Percentiles rank a stretch among this genome's conserved stretches.
Conservation (phyloP, 2,113 vertebrate species). For the Gallinago undulata region DNA sequence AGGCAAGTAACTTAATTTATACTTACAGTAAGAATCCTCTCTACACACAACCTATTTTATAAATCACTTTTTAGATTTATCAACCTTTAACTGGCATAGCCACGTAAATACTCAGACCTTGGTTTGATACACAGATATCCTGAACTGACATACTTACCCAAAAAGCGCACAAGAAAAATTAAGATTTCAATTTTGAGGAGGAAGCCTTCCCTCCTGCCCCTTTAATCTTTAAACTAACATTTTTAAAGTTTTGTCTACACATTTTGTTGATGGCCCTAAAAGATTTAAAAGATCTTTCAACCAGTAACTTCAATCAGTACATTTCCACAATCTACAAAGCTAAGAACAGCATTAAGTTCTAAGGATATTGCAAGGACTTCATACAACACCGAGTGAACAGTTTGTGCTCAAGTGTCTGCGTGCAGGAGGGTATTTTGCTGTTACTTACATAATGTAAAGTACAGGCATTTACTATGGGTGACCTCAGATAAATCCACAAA, state of each 20-base stretch:
- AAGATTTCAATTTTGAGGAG: not conserved
- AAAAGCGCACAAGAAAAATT: not conserved
- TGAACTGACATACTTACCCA: not conserved
- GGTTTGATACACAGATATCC: not conserved
- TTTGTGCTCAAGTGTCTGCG: not conserved
- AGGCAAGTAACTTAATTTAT: not conserved
- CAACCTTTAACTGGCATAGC: not conserved
- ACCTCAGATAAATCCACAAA: slow-evolving; percentile 57
- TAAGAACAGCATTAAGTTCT: not conserved
- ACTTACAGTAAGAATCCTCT: not conserved
- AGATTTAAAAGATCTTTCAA: not conserved
- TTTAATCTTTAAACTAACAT: not conserved
- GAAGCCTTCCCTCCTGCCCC: not conserved
- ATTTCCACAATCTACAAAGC: not conserved
- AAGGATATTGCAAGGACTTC: not conserved
- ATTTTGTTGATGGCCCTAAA: not conserved
- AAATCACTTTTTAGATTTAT: not conserved
- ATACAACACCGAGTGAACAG: not conserved
- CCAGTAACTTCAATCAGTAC: no score
- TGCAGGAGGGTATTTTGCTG: not conserved
- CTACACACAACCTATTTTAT: not conserved
- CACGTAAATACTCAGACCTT: not conserved
- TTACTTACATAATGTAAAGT: not conserved
- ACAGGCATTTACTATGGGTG: not conserved
- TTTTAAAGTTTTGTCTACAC: not conserved